Conservation (phyloP, 2,113 vertebrate species). For the Vulpes vulpes region DNA sequence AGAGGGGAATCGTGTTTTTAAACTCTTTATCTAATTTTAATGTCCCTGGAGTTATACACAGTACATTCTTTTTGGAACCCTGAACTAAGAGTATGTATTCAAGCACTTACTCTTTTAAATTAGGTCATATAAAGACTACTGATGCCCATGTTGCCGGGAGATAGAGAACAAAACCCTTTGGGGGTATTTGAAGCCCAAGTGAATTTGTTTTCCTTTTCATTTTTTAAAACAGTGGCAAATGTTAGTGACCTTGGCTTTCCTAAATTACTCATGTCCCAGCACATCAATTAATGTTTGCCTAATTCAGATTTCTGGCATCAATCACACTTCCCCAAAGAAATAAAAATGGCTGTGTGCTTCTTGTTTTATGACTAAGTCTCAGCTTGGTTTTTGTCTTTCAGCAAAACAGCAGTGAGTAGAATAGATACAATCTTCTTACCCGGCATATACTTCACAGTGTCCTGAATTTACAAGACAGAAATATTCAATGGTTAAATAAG, state of each 20-base stretch:
- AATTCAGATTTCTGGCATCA: slow-evolving; percentile 58
- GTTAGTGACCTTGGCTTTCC: not conserved
- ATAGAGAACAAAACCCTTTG: not conserved
- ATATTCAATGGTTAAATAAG: not conserved
- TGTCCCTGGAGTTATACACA: slow-evolving; percentile 41
- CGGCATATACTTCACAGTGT: not conserved
- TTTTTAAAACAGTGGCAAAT: slow-evolving; percentile 37
- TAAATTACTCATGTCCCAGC: slow-evolving; percentile 45
- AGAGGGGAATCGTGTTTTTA: slow-evolving; percentile 65
- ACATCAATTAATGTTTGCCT: slow-evolving; percentile 25
- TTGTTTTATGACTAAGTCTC: not conserved
- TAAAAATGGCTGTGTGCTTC: not conserved
- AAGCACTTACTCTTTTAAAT: slow-evolving; percentile 56
- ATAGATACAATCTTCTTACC: not conserved
- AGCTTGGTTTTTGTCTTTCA: not conserved
- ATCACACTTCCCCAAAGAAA: not conserved
- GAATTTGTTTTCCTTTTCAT: slow-evolving; percentile 42
- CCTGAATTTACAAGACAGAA: slow-evolving; percentile 33
- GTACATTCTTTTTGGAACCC: slow-evolving; percentile 61
- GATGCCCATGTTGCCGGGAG: not conserved
- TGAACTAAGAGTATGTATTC: not conserved
- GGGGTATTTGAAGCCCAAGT: not conserved
- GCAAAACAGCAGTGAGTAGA: not conserved
- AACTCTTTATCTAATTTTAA: slow-evolving; percentile 73
- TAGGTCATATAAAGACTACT: slow-evolving; percentile 39